A percentile compares a stretch with the other conserved stretches of the same genome.
These are phyloP conservation scores for Eidolon helvum DNA, from an alignment of 2,113 vertebrate genomes.

Conservation along the genomic window DNA sequence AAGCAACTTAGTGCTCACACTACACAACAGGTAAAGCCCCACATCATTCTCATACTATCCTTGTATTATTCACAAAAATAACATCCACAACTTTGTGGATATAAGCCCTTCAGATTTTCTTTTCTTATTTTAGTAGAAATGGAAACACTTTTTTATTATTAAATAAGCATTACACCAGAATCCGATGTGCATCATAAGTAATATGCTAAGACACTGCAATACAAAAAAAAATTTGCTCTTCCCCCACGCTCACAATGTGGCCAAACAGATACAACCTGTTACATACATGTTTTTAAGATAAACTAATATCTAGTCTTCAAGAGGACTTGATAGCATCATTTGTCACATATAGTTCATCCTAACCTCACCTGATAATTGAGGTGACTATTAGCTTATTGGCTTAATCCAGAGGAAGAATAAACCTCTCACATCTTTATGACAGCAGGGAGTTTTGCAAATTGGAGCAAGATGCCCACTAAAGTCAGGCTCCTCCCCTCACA, in stretches of 20 bases:
- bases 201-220: not conserved
- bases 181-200: not conserved
- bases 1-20: not conserved
- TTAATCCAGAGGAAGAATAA: not conserved
- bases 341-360: not conserved
- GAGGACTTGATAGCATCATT: not conserved
- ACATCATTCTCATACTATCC: not conserved
- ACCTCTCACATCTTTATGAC: not conserved
- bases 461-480: not conserved
- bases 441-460: not conserved
- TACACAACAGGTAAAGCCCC: not conserved
- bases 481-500: not conserved
- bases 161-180: not conserved
- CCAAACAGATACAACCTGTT: not conserved
- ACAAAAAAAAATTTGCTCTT: not conserved
- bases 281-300: not conserved
- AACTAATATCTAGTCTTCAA: not conserved
- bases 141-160: not conserved
- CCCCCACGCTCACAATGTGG: not conserved
- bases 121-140: not conserved
- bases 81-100: not conserved
- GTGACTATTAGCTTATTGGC: not conserved
- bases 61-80: not conserved
- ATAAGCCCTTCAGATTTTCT: not conserved
- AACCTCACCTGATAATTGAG: not conserved